These are phyloP conservation scores for Chorisops tibialis DNA, from an alignment of 2,888 invertebrate genomes.

Conservation along the genomic window DNA sequence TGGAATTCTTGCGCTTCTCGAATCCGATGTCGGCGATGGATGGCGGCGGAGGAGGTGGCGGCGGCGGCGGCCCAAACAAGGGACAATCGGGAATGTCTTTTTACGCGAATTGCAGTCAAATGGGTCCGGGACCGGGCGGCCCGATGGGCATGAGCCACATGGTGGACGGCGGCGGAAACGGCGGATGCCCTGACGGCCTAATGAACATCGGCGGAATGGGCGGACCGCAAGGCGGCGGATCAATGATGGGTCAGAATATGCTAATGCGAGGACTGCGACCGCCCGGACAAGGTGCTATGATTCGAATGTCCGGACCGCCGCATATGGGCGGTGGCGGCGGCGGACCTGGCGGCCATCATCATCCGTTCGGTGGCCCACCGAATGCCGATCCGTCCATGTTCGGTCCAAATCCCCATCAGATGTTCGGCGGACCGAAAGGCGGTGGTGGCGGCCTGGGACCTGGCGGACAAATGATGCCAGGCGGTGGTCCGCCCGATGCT, in stretches of 20 bases:
- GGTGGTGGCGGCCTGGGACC: conserved; percentile 49
- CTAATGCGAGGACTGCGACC: conserved; percentile 57
- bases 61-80: conserved; percentile 30
- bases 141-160: conserved; percentile 50
- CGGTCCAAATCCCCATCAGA: conserved; percentile 47
- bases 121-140: conserved; percentile 40
- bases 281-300: conserved; percentile 44
- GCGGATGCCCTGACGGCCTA: conserved; percentile 50
- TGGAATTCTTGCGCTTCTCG: conserved; percentile 85
- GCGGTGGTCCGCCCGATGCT: conserved; percentile 55
- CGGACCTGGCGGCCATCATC: conserved; percentile 36
- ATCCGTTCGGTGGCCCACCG: conserved; percentile 39
- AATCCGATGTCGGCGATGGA: conserved; percentile 62
- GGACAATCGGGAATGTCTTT: conserved; percentile 42
- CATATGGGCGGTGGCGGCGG: conserved; percentile 35
- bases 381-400: conserved; percentile 39
- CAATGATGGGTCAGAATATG: conserved; percentile 41
- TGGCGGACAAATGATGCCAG: conserved; percentile 38
- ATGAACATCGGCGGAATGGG: conserved; percentile 42
- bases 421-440: conserved; percentile 59
- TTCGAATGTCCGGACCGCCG: conserved; percentile 40
- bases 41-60: conserved; percentile 28
- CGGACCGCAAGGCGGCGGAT: conserved; percentile 27
- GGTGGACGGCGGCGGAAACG: conserved; percentile 48
- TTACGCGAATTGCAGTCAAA: conserved; percentile 49